Evolutionary conservation across 1,140 invertebrate genomes (phyloP).

Genomic region (Ooceraea biroi): DNA sequence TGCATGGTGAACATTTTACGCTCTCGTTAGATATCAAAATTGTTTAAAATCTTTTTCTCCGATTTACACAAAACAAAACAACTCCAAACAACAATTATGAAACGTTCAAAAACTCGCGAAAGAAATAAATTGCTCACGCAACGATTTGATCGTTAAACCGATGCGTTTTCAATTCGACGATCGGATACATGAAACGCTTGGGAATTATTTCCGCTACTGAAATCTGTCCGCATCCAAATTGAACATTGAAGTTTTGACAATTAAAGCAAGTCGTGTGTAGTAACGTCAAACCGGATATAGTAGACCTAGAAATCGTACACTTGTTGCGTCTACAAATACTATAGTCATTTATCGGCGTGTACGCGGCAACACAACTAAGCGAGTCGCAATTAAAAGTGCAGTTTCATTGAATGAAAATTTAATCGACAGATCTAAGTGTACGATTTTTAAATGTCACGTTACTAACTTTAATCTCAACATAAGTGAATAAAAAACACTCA

Average conservation of each 20-base stretch:
- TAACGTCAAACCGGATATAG: slow-evolving; percentile 69
- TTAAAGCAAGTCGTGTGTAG: slow-evolving; percentile 49
- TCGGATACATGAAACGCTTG: not conserved
- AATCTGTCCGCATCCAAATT: slow-evolving; percentile 14
- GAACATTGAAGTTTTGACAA: slow-evolving; percentile 42
- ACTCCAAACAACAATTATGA: not conserved
- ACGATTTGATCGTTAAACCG: not conserved
- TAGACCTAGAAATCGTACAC: slow-evolving; percentile 76
- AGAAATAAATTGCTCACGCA: not conserved
- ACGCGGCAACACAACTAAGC: slow-evolving; percentile 38
- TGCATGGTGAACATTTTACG: not conserved
- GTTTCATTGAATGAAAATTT: slow-evolving; percentile 65
- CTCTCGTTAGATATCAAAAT: not conserved
- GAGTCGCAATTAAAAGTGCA: slow-evolving; percentile 72
- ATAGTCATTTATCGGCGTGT: slow-evolving; percentile 72
- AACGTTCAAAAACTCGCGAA: not conserved
- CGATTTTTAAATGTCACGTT: not conserved
- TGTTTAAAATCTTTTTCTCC: not conserved
- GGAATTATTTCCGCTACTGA: not conserved
- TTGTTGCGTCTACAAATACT: slow-evolving; percentile 75
- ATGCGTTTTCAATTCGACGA: slow-evolving; percentile 7
- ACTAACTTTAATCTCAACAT: too few species aligned
- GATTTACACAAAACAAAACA: too few species aligned
- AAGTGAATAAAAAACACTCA: not conserved
- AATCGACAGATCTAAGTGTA: slow-evolving; percentile 49